Percentiles rank a stretch among this genome's conserved stretches.
Conservation (phyloP, 2,797 vertebrate genomes). For the Gallinago solitaria region DNA sequence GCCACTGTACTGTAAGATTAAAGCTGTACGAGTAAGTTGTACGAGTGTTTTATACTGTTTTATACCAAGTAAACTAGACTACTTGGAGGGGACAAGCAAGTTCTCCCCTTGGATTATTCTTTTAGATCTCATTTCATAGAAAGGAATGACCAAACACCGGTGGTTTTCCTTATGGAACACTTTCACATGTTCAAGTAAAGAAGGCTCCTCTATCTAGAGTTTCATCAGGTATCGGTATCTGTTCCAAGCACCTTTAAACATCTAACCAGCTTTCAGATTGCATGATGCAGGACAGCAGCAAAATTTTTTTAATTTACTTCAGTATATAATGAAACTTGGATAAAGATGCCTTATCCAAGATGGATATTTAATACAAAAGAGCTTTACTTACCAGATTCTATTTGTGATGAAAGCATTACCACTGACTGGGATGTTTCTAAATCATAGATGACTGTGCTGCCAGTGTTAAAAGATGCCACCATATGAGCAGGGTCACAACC, state of each 20-base stretch:
- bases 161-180: not conserved
- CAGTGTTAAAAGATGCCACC: slow-evolving; percentile 91
- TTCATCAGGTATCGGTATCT: not conserved
- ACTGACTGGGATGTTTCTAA: slow-evolving; percentile 93
- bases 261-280: not conserved
- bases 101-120: not conserved
- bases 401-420: slow-evolving; percentile 88
- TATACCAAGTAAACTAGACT: not conserved
- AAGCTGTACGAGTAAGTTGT: not conserved
- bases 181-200: not conserved
- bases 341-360: not conserved
- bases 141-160: not conserved
- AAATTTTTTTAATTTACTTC: not conserved
- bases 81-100: not conserved
- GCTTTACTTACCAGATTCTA: slow-evolving; percentile 86
- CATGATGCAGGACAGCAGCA: not conserved
- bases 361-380: not conserved
- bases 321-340: not conserved
- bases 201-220: not conserved
- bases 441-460: slow-evolving; percentile 92
- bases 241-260: not conserved
- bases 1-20: not conserved
- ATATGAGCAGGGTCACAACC: slow-evolving; percentile 96
- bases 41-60: no score
- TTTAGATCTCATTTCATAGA: not conserved